A percentile compares a stretch with the other conserved stretches of the same genome.
These are phyloP conservation scores for Malacoctenus gilli DNA, from an alignment of 2,797 vertebrate species.

Conservation along the genomic window DNA sequence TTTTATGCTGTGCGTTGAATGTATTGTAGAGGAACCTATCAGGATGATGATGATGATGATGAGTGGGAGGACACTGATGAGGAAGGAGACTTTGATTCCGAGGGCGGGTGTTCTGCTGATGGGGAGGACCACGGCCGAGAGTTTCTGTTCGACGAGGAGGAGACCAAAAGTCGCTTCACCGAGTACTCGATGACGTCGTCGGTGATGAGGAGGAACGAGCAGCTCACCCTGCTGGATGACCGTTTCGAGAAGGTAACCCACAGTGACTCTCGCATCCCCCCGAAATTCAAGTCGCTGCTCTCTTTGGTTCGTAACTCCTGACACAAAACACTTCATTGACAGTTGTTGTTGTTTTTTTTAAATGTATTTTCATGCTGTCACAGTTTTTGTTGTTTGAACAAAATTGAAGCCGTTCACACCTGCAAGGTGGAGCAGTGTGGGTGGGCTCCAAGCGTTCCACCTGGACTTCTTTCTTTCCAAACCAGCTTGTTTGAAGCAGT, in stretches of 20 bases:
- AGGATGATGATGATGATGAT: slow-evolving; percentile 71
- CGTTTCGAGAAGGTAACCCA: slow-evolving; percentile 89
- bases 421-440: no score
- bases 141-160: slow-evolving; percentile 89
- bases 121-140: slow-evolving; percentile 58
- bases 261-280: no score
- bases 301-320: no score
- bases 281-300: no score
- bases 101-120: slow-evolving; percentile 79
- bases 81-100: slow-evolving; percentile 76
- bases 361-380: no score
- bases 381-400: no score
- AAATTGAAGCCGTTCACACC: no score
- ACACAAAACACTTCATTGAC: no score
- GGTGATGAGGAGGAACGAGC: slow-evolving; percentile 93
- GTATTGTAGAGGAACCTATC: not conserved
- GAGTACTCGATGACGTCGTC: slow-evolving; percentile 95
- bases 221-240: slow-evolving; percentile 92
- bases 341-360: no score
- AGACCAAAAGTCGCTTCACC: slow-evolving; percentile 95
- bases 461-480: no score
- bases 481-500: no score
- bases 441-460: no score
- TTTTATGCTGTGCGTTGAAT: not conserved
- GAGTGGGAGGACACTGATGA: slow-evolving; percentile 89